These are phyloP conservation scores for Tetragnatha montana DNA, from an alignment of 2,888 invertebrate species.

Conservation along the genomic window DNA sequence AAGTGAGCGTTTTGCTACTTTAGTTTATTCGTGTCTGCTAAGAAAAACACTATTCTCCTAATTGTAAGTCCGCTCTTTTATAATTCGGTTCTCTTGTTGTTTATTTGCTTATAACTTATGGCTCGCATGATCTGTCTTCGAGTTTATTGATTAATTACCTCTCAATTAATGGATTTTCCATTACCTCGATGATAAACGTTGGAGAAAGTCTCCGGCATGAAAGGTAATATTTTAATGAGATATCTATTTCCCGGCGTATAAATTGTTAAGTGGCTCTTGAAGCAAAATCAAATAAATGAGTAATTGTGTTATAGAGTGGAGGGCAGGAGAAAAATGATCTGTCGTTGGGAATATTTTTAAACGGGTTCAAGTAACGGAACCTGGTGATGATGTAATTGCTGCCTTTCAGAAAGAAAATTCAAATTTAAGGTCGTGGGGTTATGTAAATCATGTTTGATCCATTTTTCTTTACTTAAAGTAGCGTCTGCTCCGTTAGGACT, in stretches of 20 bases:
- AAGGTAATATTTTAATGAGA: slow-evolving; percentile 8
- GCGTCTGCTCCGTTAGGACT: too few relatives aligned
- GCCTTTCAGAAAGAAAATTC: too few relatives aligned
- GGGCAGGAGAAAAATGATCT: background rate
- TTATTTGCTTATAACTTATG: slow-evolving; percentile 23
- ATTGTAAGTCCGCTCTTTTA: background rate
- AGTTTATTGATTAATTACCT: slow-evolving; percentile 28
- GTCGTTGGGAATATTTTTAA: background rate
- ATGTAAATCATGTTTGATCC: too few relatives aligned
- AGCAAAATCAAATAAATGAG: slow-evolving; percentile 9
- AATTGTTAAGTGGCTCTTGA: background rate
- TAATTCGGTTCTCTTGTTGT: background rate
- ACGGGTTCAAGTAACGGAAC: background rate
- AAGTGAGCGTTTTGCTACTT: background rate
- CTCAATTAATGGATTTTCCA: slow-evolving; percentile 19
- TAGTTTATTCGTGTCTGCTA: background rate
- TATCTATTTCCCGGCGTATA: background rate
- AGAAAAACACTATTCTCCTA: background rate
- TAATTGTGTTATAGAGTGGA: background rate
- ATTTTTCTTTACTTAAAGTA: too few relatives aligned
- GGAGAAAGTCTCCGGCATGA: background rate
- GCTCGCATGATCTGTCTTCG: background rate
- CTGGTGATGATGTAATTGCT: background rate
- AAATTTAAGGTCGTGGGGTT: too few relatives aligned
- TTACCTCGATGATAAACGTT: slow-evolving; percentile 9